Evolutionary conservation across 2,888 invertebrate species (phyloP).

Genomic region (Archips xylosteana): DNA sequence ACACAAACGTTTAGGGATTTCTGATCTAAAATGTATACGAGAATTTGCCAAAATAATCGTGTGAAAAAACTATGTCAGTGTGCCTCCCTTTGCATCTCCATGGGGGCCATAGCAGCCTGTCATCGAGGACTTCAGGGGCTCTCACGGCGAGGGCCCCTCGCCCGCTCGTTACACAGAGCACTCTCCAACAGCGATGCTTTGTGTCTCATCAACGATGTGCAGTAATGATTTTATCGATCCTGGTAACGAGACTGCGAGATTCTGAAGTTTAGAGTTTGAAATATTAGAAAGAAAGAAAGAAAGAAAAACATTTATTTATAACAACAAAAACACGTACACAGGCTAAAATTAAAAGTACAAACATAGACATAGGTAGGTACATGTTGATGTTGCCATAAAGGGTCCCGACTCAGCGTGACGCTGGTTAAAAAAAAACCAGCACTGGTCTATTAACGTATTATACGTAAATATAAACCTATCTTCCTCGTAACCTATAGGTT

Average conservation of each 20-base stretch:
- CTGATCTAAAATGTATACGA: neutral
- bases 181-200: conserved; percentile 8
- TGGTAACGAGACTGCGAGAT: neutral
- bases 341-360: too few species aligned
- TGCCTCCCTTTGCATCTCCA: neutral
- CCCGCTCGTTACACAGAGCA: conserved; percentile 31
- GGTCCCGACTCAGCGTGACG: too few species aligned
- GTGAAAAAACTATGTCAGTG: neutral
- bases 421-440: too few species aligned
- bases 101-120: neutral
- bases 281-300: too few species aligned
- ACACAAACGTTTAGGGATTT: too few species aligned
- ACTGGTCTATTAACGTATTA: too few species aligned
- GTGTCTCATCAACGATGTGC: conserved; percentile 14
- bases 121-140: neutral
- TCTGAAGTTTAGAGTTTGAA: neutral
- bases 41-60: neutral
- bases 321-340: too few species aligned
- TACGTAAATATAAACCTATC: too few species aligned
- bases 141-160: conserved; percentile 18
- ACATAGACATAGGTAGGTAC: too few species aligned
- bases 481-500: too few species aligned
- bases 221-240: conserved; percentile 19
- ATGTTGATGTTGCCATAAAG: too few species aligned
- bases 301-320: too few species aligned